phyloP scores from a whole-genome alignment of 2,797 vertebrate genomes.

The Phalloptychus januarius region DNA sequence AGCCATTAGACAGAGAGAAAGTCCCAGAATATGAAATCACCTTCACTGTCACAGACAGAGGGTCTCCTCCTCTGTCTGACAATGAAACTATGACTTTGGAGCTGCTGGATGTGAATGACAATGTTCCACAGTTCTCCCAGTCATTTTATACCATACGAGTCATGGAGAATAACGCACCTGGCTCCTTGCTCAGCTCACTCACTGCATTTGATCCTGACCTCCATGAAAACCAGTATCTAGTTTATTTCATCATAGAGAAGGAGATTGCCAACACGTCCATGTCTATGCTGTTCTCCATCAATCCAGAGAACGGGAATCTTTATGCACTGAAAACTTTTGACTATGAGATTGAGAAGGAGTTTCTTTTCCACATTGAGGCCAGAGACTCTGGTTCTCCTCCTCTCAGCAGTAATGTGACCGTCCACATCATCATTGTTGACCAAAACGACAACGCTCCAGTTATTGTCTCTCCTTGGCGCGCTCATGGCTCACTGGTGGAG shows the following conservation, averaged over 20 bases:
- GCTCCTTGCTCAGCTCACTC: constrained; percentile 66
- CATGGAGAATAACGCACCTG: constrained; percentile 74
- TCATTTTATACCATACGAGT: constrained; percentile 72
- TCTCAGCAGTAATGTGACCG: constrained; percentile 50
- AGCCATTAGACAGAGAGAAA: constrained; percentile 75
- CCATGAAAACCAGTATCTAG: constrained; percentile 61
- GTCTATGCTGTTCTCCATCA: constrained; percentile 64
- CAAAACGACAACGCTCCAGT: constrained; percentile 69
- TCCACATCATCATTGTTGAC: constrained; percentile 56
- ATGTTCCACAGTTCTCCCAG: constrained; percentile 32
- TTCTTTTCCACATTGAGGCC: constrained; percentile 71
- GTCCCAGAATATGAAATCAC: constrained; percentile 76
- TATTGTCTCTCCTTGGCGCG: constrained; percentile 61
- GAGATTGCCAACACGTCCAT: constrained; percentile 38
- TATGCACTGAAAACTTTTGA: constrained; percentile 65
- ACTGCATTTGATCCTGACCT: constrained; percentile 61
- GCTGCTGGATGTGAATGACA: constrained; percentile 46
- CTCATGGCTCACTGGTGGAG: constrained; percentile 61
- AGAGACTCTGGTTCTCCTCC: constrained; percentile 69
- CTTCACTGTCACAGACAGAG: constrained; percentile 76
- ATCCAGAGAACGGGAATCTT: constrained; percentile 58
- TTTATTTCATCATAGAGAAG: constrained; percentile 3
- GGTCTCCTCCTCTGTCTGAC: constrained; percentile 70
- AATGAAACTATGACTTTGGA: constrained; percentile 67
- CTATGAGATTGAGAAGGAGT: constrained; percentile 70